These are phyloP conservation scores for Pardosa pseudoannulata DNA, from an alignment of 2,888 invertebrate genomes.

Conservation along the genomic window DNA sequence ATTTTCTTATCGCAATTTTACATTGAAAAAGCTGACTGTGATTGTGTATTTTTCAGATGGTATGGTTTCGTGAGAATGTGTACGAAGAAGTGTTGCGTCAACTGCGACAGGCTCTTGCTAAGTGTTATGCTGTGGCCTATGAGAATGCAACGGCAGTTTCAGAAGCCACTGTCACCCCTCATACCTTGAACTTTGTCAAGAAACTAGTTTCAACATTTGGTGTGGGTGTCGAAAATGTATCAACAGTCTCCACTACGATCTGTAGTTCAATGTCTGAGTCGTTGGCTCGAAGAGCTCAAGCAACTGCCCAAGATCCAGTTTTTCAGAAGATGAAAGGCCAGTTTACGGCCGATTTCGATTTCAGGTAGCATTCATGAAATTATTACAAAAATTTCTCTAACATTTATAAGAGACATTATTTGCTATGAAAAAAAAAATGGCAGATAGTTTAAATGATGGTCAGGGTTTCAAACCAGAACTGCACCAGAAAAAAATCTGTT, in stretches of 20 bases:
- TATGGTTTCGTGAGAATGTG: constrained; percentile 95
- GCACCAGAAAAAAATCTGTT: too few species aligned
- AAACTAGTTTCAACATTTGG: constrained; percentile 97
- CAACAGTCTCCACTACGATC: constrained; percentile 76
- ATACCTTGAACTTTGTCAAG: constrained; percentile 95
- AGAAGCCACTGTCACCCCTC: constrained; percentile 95
- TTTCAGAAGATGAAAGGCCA: constrained; percentile 98
- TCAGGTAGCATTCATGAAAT: too few species aligned
- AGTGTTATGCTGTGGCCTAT: constrained; percentile 97
- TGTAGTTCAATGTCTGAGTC: constrained; percentile 92
- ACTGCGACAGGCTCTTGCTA: constrained; percentile 92
- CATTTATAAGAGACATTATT: too few species aligned
- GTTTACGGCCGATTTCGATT: constrained; percentile 97
- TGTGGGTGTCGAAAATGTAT: constrained; percentile 91
- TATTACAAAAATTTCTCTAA: too few species aligned
- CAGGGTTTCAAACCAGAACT: too few species aligned
- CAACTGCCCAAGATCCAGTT: constrained; percentile 95
- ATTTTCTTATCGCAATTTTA: too few species aligned
- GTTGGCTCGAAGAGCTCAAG: constrained; percentile 91
- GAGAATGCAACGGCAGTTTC: constrained; percentile 93
- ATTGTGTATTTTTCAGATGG: constrained; percentile 88
- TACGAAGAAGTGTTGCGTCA: constrained; percentile 97
- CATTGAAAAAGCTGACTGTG: too few species aligned
- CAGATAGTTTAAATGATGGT: too few species aligned
- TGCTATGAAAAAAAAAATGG: too few species aligned